Evolutionary conservation across 2,797 vertebrate species (phyloP), one percentile per base, ranked within the genome.

Genomic region (Trematomus bernacchii): DNA sequence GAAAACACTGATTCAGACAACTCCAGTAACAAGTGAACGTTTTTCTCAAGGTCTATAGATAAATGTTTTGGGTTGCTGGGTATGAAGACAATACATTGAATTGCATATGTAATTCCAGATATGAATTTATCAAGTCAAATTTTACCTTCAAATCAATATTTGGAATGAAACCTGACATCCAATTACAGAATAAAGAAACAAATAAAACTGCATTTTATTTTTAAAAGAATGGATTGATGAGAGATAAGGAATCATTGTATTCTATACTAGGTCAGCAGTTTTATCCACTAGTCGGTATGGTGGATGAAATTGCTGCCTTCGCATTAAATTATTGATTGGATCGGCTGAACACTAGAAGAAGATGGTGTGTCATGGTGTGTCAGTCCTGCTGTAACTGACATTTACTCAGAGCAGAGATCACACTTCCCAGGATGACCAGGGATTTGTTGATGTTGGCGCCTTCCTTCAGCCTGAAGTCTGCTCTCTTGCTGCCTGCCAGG

Each of bases 381-480:
- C 54, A 60, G 53, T 63, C 48, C 23, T 30, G 62, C 33, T 65
- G 52, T 30, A 48, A 64, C 42, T 18, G 33, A 6, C 57, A 76
- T 85, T 88, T 92, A 98, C 98, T 97, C 89, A 99, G 96, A 91
- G 97, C 96, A 71, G 97, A 98, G 94, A 99, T 99, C 67, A 98
- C 97, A 23, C 95, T 97, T 87, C 97, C 97, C 89, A 99, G 93
- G 78, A 97, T 98, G 91, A 98, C 97, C 1, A 98, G 93, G 77
- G 97, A 98, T 87, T 97, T 98, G 93, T 99, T 99, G 90, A 99
- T 98, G 89, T 97, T 98, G 59, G 97, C 97, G 27, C 97, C 96
- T 94, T 99, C 97, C 87, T 97, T 98, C 52, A 99, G 95, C 77
- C 97, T 92, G 71, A 95, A 93, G 18, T 97, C 96, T 0, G 97